Evolutionary conservation across 2,888 invertebrate genomes (phyloP).

Genomic region (Rhimphoctona megacephalus): DNA sequence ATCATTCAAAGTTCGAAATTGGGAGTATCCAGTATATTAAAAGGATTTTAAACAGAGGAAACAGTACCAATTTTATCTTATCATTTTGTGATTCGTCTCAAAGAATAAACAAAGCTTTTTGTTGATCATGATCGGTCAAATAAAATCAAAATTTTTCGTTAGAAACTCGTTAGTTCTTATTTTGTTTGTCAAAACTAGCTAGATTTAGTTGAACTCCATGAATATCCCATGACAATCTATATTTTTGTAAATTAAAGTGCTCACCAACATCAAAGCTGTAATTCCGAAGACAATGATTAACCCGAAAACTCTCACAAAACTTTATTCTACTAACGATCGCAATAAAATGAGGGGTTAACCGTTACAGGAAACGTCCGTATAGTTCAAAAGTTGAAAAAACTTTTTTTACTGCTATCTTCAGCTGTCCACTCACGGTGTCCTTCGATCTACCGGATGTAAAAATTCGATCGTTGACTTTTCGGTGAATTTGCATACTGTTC

Average conservation of each 20-base stretch:
- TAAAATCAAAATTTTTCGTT: neutral
- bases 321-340: neutral
- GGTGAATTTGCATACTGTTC: constrained; percentile 81
- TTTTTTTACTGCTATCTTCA: neutral
- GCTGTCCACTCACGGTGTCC: constrained; percentile 21
- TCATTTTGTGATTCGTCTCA: neutral
- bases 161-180: no score
- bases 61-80: neutral
- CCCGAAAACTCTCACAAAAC: neutral
- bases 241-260: neutral
- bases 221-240: neutral
- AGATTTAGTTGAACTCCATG: no score
- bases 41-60: neutral
- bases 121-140: neutral
- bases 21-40: neutral
- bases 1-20: neutral
- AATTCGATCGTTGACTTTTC: constrained; percentile 82
- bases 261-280: neutral
- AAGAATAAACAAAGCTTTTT: neutral
- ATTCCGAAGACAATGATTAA: neutral
- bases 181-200: no score
- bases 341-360: neutral
- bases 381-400: neutral
- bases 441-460: constrained; percentile 56
- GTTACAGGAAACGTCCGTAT: neutral